Base-by-base conservation (phyloP, 2,113 vertebrate genomes). In the Notothenia coriiceps region DNA sequence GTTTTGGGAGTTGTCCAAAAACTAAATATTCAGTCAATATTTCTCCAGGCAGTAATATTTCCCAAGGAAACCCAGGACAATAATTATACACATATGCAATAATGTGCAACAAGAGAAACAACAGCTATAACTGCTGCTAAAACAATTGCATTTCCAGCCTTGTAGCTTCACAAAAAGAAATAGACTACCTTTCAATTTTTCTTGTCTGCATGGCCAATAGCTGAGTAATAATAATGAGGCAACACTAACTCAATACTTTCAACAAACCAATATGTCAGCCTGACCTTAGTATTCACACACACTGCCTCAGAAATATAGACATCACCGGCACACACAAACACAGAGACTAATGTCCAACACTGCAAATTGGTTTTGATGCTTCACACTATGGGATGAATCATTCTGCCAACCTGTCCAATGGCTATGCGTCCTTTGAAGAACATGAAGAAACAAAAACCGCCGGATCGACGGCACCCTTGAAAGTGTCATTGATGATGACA, bases 401-500 rank as follows among this genome's bases (percentile, higher is more conserved):
- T 35, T 77, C 73, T 46, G 67, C 55, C 77, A 59, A 88, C 84
- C 86, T 87, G 85, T 86, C 86, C 87, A 70, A 50, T 77, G 83
- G 63, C 74, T 74, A 15, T 11, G 49, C 76, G 50, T n/a, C 44
- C 76, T 90, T 90, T 90, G 86, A 91, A 82, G 79, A n/a, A 62
- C 22, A 22, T 33, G 47, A 66, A 57, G 54, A 85, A 88, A 84
- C 90, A 89, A 88, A 84, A 88, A 88, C 70, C 2, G 3, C 35
- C 64, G 65, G 85, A 84, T 73, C 12, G 29, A 83, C 74, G 81
- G 63, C 44, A 86, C 49, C 80, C 71, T 79, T 86, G 84, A 92
- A 92, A 74, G 86, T 88, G 79, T 82, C 80, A 79, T 54, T 61
- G 77, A 80, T 88, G 88, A 91, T 88, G 79, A 79, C 80, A 86